Base-by-base conservation (phyloP, 2,888 invertebrate species). In the Laothoe populi region DNA sequence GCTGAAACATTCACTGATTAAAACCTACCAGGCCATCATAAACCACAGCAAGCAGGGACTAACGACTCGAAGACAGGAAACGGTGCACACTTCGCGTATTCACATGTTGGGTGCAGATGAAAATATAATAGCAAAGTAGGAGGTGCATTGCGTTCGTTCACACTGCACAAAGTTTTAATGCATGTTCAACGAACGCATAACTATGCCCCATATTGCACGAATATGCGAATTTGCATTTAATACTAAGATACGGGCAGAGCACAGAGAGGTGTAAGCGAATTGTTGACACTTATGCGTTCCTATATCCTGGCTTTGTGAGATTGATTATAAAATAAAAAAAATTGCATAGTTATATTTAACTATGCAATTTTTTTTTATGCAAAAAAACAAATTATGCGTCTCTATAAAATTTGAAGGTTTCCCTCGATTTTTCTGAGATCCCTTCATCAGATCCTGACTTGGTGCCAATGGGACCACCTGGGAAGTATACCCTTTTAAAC, bases 151-250 rank as follows among this genome's bases (percentile, higher is more conserved):
- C 44, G 53, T 49, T 45, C 60, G 64, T 58, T 60, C 61, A 60
- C 26, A 45, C 16, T 60, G 31, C 66, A 62, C 31, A 57, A 70
- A 74, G 64, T 75, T 75, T 73, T 75, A 75, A 73, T 72, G 67
- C 67, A 69, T 67, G 68, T 69, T 64, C 69, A 57, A 49, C 62
- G 63, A 68, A 67, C 63, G 60, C 53, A 63, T 64, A 66, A 68
- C 70, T 67, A 65, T 63, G 66, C 61, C 40, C 53, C 58, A 53
- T 26, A 35, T 31, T 62, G 59, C 59, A 49, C 24, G 40, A 26
- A 26, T 49, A 58, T 59, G 42, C 59, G 45, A 40, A 35, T 49
- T 60, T 49, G 40, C 40, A 19, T 48, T 48, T 26, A 48, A 40
- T 8, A 19, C 16, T 23, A 16, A 58, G 24, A 58, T 40, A 35